Base-by-base conservation (phyloP, 1,140 invertebrate species). In the Micrasema minimum region DNA sequence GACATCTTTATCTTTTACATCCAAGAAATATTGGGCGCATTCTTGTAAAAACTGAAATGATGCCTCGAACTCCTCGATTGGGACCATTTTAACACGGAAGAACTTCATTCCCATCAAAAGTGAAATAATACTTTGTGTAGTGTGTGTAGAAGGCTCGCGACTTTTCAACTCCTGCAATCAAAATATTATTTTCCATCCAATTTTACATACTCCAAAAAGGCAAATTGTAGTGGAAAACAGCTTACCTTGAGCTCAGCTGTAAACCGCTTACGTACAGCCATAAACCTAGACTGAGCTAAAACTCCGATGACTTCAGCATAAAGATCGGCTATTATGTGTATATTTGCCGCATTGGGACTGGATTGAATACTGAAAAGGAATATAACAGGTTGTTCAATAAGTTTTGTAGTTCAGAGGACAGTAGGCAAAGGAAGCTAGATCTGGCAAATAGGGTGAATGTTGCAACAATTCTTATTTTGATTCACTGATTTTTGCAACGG, bases 101-200 rank as follows among this genome's bases (percentile, higher is more conserved):
- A 99, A 99, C 86, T 99, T 99, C 95, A 99, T 99, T 65, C 98
- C 97, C 96, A 99, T 99, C 10, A 99, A 82, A 31, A 99, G 86
- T 31, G 95, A 97, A 73, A 99, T 99, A 69, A 99, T 98, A 78
- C 93, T 95, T 77, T 99, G 96, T 0, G 95, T 96, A 12, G 92
- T 96, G 76, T 93, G 90, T 0, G 95, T 91, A 18, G 92, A 94
- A 6, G 93, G 92, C 79, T 99, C 96, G 78, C 75, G 97, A 82
- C 83, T 98, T 74, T 85, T 85, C n/a, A 84, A 72, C 41, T 85
- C 83, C 83, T 85, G 68, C 35, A 70, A 70, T 6, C n/a, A 57
- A n/a, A n/a, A n/a, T n/a, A n/a, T n/a, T n/a, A n/a, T n/a, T 41
- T 11, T 9, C 1, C 38, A 41, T 41, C 38, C 38, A 41, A 11